These are phyloP conservation scores for Thecophora atra DNA, from an alignment of 2,888 invertebrate genomes.

Conservation along the genomic window DNA sequence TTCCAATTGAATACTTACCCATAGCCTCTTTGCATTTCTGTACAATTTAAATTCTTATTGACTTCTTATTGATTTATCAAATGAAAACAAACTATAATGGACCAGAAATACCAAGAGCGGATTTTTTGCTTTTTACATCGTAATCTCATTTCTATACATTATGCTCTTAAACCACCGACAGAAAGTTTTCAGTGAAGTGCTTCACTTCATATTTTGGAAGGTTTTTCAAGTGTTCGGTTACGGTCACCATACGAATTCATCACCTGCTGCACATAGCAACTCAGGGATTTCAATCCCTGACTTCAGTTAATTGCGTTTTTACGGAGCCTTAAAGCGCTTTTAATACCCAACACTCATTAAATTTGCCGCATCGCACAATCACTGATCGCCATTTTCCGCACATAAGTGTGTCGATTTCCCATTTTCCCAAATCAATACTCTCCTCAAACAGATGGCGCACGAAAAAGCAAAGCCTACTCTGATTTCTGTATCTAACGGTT, in stretches of 20 bases:
- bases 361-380: background rate
- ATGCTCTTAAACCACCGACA: no score
- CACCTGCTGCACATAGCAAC: background rate
- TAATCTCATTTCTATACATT: no score
- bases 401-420: background rate
- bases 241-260: background rate
- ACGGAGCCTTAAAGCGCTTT: background rate
- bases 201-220: no score
- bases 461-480: background rate
- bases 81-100: no score
- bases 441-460: conserved; percentile 1
- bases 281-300: background rate
- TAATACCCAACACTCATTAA: conserved; percentile 5
- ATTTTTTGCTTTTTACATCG: no score
- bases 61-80: no score
- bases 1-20: no score
- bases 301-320: conserved; percentile 11
- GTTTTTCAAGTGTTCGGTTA: no score
- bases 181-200: no score
- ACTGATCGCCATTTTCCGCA: background rate
- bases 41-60: no score
- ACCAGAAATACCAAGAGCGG: no score
- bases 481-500: background rate
- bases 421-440: background rate
- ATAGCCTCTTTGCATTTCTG: no score